Evolutionary conservation across 2,113 vertebrate species (phyloP).

Genomic region (Pteropus alecto): DNA sequence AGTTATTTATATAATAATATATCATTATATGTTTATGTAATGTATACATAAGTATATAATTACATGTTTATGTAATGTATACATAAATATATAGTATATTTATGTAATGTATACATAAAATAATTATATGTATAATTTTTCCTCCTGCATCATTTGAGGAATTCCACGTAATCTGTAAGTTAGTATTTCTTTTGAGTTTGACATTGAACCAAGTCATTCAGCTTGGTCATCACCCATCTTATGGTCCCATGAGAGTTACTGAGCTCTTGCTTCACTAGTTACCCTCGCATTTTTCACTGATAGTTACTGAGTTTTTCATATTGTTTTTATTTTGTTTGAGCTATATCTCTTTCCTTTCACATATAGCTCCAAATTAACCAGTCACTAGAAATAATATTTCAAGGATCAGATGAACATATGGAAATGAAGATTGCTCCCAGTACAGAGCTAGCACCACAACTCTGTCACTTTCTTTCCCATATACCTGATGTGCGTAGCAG

Average conservation of each 20-base stretch:
- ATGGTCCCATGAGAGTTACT: background rate
- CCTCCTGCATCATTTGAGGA: background rate
- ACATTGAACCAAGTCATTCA: background rate
- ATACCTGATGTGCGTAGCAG: background rate
- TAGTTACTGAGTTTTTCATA: background rate
- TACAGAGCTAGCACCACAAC: background rate
- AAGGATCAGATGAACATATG: conserved; percentile 22
- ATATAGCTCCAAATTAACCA: background rate
- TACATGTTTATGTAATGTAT: too few relatives aligned
- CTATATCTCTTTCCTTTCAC: conserved; percentile 16
- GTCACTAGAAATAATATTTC: conserved; percentile 36
- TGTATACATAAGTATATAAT: too few relatives aligned
- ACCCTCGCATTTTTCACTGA: background rate
- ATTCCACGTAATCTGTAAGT: background rate
- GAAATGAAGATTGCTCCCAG: conserved; percentile 33
- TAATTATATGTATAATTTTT: background rate
- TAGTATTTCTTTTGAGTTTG: background rate
- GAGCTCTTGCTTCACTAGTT: background rate
- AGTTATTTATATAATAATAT: too few relatives aligned
- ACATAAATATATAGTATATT: too few relatives aligned
- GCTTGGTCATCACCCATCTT: background rate
- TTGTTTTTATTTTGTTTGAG: conserved; percentile 42
- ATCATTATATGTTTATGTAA: too few relatives aligned
- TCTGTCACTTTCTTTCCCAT: background rate
- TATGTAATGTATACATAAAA: too few relatives aligned